Evolutionary conservation across 1,140 invertebrate genomes (phyloP).

Genomic region (Cheumatopsyche charites): DNA sequence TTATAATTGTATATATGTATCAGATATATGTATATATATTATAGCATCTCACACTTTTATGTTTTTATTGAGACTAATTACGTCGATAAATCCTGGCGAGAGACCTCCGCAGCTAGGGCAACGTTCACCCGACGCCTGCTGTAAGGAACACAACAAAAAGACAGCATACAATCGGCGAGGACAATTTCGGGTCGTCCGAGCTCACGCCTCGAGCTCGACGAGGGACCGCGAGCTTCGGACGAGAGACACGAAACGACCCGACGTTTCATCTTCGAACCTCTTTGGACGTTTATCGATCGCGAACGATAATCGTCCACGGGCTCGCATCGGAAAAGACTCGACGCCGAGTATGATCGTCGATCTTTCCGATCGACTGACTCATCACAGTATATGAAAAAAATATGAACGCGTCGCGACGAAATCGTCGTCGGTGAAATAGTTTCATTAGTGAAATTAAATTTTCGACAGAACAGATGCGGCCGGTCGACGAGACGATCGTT

Average conservation of each 20-base stretch:
- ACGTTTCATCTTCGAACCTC: neutral
- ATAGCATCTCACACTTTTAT: slow-evolving; percentile 49
- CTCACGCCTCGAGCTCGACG: too few relatives aligned
- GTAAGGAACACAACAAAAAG: slow-evolving; percentile 46
- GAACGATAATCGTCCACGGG: neutral
- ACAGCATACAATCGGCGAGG: slow-evolving; percentile 44
- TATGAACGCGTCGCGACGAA: too few relatives aligned
- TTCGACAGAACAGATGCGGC: too few relatives aligned
- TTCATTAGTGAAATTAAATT: too few relatives aligned
- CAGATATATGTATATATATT: slow-evolving; percentile 45
- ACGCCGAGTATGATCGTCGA: too few relatives aligned
- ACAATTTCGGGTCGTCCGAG: slow-evolving; percentile 24
- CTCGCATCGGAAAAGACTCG: neutral
- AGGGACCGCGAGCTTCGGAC: too few relatives aligned
- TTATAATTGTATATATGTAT: slow-evolving; percentile 47
- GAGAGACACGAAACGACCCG: slow-evolving; percentile 19
- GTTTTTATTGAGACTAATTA: slow-evolving; percentile 49
- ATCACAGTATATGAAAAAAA: too few relatives aligned
- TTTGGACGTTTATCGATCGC: neutral
- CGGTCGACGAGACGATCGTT: too few relatives aligned
- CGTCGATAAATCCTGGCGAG: slow-evolving; percentile 40
- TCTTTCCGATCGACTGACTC: too few relatives aligned
- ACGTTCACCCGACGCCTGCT: slow-evolving; percentile 42
- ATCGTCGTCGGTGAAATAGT: too few relatives aligned
- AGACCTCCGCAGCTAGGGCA: slow-evolving; percentile 31